Base-by-base conservation (phyloP, 2,888 invertebrate species). In the Caenorhabditis parvicauda region DNA sequence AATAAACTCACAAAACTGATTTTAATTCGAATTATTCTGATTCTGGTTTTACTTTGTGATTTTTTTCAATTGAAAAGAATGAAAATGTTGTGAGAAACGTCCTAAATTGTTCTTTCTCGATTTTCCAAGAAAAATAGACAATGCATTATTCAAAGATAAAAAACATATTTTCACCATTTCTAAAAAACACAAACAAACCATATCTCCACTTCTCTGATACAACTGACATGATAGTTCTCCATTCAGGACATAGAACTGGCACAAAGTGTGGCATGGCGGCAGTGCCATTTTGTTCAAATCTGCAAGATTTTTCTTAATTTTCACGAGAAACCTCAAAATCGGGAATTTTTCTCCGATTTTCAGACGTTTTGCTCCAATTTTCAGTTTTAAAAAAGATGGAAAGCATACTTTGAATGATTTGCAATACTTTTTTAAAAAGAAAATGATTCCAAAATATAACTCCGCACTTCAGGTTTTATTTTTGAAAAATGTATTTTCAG, bases 131-230 rank as follows among this genome's bases (percentile, higher is more conserved):
- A 49, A 29, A 61, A 2, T 27, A 14, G 25, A 28, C 32, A 41
- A 22, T 27, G 3, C 7, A 6, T 41, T 41, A 29, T 17, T 19
- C 0, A 35, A 64, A 67, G 28, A 14, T 27, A 14, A 32, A 17
- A 27, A 50, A 38, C 9, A 12, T n/a, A n/a, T 9, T 41, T 14
- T n/a, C 19, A 41, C 12, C 14, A 41, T 22, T 3, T 17, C 5
- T 44, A 2, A 25, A 41, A 19, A 32, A 21, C 22, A 6, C 21
- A 32, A 19, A 17, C 43, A 47, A 19, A 94, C 94, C 89, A 96
- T 91, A 82, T 98, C 96, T 6, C 92, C 96, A 74, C 94, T 94
- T 67, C 96, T 86, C 83, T 98, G 96, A 82, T 95, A 95, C 67
- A 96, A 82, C 74, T 92, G 89, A 79, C 93, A 94, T 0, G 91